These are phyloP conservation scores for Macrotus californicus DNA, from an alignment of 2,113 vertebrate genomes.

Conservation along the genomic window DNA sequence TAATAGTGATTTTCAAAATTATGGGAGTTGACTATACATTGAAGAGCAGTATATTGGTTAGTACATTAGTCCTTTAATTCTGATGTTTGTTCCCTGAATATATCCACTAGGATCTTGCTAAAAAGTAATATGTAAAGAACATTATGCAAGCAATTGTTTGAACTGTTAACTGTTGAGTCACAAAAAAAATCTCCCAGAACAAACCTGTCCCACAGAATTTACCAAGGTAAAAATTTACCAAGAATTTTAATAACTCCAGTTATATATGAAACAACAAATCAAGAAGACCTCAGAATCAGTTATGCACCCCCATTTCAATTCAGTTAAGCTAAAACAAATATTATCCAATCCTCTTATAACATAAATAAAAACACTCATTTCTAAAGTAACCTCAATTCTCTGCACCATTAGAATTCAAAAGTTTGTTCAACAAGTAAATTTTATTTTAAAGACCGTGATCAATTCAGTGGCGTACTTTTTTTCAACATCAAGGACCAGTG, in stretches of 20 bases:
- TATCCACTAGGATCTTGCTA: neutral
- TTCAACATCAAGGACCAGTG: neutral
- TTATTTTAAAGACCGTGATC: conserved; percentile 40
- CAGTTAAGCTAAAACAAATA: conserved; percentile 54
- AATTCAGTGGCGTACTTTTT: neutral
- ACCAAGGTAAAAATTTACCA: conserved; percentile 60
- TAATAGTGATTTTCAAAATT: neutral
- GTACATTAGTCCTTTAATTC: neutral
- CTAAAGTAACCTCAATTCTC: conserved; percentile 13
- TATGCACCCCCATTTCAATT: conserved; percentile 49
- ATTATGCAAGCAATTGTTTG: conserved; percentile 59
- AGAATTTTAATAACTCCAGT: conserved; percentile 75
- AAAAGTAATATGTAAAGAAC: neutral
- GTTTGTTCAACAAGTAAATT: neutral
- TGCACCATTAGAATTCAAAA: conserved; percentile 31
- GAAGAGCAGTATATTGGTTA: neutral
- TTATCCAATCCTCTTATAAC: conserved; percentile 54
- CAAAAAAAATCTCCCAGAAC: conserved; percentile 63
- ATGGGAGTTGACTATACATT: neutral
- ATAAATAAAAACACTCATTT: conserved; percentile 58
- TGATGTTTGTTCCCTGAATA: neutral
- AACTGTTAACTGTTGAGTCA: conserved; percentile 65
- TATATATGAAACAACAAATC: conserved; percentile 75
- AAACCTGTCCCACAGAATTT: conserved; percentile 30
- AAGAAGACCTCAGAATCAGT: conserved; percentile 64